phyloP scores from a whole-genome alignment of 2,113 vertebrate genomes.

The Clarias batrachus region DNA sequence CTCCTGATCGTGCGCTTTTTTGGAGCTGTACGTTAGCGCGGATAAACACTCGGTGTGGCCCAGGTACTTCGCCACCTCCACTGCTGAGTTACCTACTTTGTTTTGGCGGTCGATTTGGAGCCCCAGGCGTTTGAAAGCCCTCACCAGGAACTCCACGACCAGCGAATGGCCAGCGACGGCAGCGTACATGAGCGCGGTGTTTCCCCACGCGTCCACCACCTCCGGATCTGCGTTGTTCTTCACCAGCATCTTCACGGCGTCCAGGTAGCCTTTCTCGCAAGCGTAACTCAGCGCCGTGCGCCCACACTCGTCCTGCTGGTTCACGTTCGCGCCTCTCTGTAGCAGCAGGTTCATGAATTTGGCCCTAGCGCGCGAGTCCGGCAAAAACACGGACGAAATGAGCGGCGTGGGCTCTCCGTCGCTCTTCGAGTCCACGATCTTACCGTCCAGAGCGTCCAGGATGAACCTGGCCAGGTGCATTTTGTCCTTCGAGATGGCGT shows the following conservation, averaged over 20 bases:
- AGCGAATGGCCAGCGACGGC: constrained; percentile 59
- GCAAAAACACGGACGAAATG: constrained; percentile 66
- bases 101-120: constrained; percentile 72
- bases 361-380: constrained; percentile 54
- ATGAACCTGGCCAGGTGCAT: constrained; percentile 71
- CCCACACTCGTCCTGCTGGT: constrained; percentile 62
- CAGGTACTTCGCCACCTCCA: constrained; percentile 68
- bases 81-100: constrained; percentile 70
- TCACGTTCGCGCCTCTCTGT: constrained; percentile 66
- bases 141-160: constrained; percentile 69
- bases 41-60: constrained; percentile 67
- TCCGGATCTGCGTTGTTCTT: constrained; percentile 69
- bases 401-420: constrained; percentile 69
- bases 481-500: constrained; percentile 72
- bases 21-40: constrained; percentile 57
- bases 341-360: constrained; percentile 70
- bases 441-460: constrained; percentile 70
- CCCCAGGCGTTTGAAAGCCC: constrained; percentile 73
- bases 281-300: constrained; percentile 71
- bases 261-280: constrained; percentile 68
- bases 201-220: constrained; percentile 68
- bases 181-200: constrained; percentile 70
- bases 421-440: constrained; percentile 67
- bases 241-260: constrained; percentile 69
- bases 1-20: constrained; percentile 34